Evolutionary conservation across 2,888 invertebrate species (phyloP), one percentile per base, ranked within the genome.

Genomic region (Monopis laevigella): DNA sequence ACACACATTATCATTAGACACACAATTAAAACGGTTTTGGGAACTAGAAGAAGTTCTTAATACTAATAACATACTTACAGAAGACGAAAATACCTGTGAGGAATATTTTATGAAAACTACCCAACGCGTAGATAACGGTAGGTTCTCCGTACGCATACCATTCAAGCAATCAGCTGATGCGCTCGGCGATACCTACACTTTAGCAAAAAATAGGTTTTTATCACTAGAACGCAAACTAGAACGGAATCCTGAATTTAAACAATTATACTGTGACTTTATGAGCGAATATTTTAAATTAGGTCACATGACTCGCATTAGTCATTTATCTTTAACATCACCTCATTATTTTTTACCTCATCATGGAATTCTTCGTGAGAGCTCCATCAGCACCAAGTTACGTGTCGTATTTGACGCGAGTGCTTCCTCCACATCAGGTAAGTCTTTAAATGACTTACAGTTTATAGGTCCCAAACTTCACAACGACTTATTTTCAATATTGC

Each of bases 401-500:
- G 47, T 46, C 1, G 50, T 50, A 2, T 50, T 46, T 26, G 41
- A 48, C 39, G 48, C 45, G 1, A 47, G 49, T 29, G 45, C 47
- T 0, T 32, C 24, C 5, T 40, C 49, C 1, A 40, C 43, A 7
- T 41, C 48, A 2, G 46, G 46, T 5, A 41, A 43, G 11, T 49
- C 49, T 8, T 24, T 54, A 8, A 54, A 55, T 42, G 49, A 56
- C 4, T 44, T 52, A 3, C 51, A 55, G 17, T 28, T 43, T 2
- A 32, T 48, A 1, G 56, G 57, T 8, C 52, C 55, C 5, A 19
- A 47, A 3, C 26, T 57, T 8, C 54, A 55, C 41, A 48, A 50
- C 16, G 50, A 53, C 35, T 21, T 58, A 28, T 47, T 56, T 39
- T 45, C 52, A 3, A 56, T 60, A n/a, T 29, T 59, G 5, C 32